Evolutionary conservation across 2,113 vertebrate species (phyloP).

Genomic region (Alectura lathami): DNA sequence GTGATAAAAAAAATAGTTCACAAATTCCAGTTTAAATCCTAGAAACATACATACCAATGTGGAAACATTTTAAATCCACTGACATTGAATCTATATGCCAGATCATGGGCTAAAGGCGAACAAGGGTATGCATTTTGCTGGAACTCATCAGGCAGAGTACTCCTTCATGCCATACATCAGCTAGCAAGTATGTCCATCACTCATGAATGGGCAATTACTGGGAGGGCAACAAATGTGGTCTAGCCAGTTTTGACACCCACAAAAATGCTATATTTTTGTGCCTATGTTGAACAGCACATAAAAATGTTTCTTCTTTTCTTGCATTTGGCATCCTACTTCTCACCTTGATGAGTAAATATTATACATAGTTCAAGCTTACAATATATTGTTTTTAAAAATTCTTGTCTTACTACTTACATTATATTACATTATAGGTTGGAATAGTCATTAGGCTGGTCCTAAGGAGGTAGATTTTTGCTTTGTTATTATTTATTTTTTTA

Average conservation of each 20-base stretch:
- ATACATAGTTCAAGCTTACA: background rate
- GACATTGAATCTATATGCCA: background rate
- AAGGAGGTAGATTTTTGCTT: background rate
- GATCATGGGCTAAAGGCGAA: background rate
- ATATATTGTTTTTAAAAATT: background rate
- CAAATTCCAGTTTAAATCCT: background rate
- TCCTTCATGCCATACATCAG: background rate
- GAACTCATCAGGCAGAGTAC: background rate
- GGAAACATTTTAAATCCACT: background rate
- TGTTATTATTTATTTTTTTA: background rate
- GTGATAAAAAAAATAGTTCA: background rate
- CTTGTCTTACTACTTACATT: background rate
- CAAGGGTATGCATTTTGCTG: background rate
- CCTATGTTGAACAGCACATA: background rate
- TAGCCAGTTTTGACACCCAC: background rate
- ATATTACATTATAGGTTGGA: background rate
- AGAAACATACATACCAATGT: background rate
- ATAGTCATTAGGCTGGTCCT: background rate
- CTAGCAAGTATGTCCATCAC: background rate
- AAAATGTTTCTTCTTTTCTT: background rate
- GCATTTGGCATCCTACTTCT: background rate
- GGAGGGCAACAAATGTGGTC: background rate
- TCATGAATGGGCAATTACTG: background rate
- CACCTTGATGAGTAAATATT: background rate
- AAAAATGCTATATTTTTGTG: slow-evolving; percentile 3